Evolutionary conservation across 2,113 vertebrate genomes (phyloP).

Genomic region (Bothrops jararaca): DNA sequence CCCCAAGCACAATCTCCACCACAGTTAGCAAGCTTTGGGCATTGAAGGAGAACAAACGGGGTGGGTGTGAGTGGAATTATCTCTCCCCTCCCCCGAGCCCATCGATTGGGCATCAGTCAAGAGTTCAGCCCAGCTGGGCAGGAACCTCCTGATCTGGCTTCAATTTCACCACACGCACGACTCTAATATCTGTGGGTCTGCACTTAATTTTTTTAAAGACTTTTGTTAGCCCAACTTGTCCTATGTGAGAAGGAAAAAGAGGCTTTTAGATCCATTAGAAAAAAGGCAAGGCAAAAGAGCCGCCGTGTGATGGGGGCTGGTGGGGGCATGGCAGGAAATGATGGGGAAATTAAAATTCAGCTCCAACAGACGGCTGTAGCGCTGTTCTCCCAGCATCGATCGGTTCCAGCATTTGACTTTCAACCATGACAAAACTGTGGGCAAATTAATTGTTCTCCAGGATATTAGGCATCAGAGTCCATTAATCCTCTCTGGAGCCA

Average conservation of each 20-base stretch:
- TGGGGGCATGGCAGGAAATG: slow-evolving; percentile 82
- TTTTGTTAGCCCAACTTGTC: slow-evolving; percentile 60
- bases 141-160: background rate
- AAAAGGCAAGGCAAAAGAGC: background rate
- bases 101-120: background rate
- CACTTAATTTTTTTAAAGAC: slow-evolving; percentile 27
- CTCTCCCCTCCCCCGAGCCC: background rate
- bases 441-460: slow-evolving; percentile 99
- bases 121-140: background rate
- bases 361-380: slow-evolving; percentile 86
- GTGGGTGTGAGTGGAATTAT: no score
- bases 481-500: slow-evolving; percentile 98
- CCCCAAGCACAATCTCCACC: fast-evolving
- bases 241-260: slow-evolving; percentile 53
- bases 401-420: slow-evolving; percentile 99
- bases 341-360: slow-evolving; percentile 95
- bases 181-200: background rate
- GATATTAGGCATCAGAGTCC: slow-evolving; percentile 99
- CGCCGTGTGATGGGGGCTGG: slow-evolving; percentile 61
- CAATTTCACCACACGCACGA: background rate
- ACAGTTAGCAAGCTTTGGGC: background rate
- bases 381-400: slow-evolving; percentile 93
- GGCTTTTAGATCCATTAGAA: slow-evolving; percentile 74
- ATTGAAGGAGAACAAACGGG: background rate
- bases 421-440: slow-evolving; percentile 99